These are phyloP conservation scores for Centropus bengalensis DNA, from an alignment of 2,113 vertebrate species.

Conservation along the genomic window DNA sequence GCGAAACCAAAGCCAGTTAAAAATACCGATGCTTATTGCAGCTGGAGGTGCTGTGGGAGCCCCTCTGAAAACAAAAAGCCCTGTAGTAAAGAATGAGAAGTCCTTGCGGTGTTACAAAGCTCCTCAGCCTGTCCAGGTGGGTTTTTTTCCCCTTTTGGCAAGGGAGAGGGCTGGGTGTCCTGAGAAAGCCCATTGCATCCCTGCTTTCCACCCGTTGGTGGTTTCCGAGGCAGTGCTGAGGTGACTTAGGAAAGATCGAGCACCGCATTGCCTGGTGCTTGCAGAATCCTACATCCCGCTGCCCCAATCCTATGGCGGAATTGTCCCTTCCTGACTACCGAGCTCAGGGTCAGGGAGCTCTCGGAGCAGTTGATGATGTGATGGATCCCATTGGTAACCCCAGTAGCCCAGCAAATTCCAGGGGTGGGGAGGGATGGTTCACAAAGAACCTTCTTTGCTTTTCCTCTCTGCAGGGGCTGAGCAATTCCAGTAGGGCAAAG, in stretches of 20 bases:
- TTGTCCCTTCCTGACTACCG: background rate
- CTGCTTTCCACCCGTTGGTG: too few relatives aligned
- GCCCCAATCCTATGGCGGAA: too few relatives aligned
- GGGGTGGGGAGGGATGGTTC: background rate
- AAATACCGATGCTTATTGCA: background rate
- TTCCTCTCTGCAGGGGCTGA: background rate
- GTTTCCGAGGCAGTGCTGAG: too few relatives aligned
- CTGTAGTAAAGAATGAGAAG: background rate
- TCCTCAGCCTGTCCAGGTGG: too few relatives aligned
- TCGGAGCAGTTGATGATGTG: accelerated
- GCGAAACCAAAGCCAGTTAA: background rate
- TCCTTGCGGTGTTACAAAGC: too few relatives aligned
- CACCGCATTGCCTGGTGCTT: too few relatives aligned
- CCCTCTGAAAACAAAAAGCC: background rate
- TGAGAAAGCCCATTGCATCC: too few relatives aligned
- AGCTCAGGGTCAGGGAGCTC: background rate
- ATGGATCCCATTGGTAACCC: background rate
- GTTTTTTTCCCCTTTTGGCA: too few relatives aligned
- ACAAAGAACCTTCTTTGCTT: background rate
- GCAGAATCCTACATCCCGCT: too few relatives aligned
- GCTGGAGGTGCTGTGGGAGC: background rate
- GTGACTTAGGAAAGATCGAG: too few relatives aligned
- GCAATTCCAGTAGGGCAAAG: background rate
- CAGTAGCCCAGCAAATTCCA: background rate
- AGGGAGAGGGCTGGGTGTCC: too few relatives aligned